Percentiles rank a stretch among this genome's conserved stretches.
Evolutionary conservation across 2,797 vertebrate species (phyloP).

Genomic region (Myotis pilosus): DNA sequence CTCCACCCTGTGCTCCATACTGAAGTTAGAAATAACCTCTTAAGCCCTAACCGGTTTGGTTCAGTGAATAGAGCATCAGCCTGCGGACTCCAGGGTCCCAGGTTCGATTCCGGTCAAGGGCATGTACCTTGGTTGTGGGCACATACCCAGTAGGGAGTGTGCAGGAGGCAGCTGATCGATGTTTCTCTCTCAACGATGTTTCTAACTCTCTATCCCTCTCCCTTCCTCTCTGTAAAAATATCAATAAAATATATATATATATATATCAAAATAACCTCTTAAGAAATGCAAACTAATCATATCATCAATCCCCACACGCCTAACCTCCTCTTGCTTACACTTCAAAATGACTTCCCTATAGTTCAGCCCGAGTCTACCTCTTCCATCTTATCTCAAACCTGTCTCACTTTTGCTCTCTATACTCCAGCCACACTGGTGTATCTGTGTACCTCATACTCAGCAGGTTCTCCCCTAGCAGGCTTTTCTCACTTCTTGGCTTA

Average conservation of each 20-base stretch:
- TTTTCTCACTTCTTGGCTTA: not conserved
- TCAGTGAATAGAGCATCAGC: no score
- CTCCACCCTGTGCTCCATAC: not conserved
- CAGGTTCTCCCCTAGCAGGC: not conserved
- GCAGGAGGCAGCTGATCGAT: no score
- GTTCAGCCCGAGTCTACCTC: not conserved
- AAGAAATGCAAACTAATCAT: conserved; percentile 7
- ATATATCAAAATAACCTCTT: not conserved
- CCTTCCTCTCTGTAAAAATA: no score
- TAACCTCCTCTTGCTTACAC: not conserved
- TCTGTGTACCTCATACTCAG: not conserved
- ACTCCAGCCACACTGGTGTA: not conserved
- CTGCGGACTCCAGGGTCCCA: no score
- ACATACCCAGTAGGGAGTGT: no score
- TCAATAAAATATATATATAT: no score
- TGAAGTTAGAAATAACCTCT: conserved; percentile 33
- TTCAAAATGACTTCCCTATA: conserved; percentile 15
- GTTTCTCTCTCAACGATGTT: no score
- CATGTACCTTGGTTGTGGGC: no score
- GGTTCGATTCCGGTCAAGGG: no score
- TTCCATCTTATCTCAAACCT: conserved; percentile 19
- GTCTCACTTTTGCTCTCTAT: not conserved
- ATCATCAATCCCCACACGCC: not conserved
- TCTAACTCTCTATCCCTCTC: no score
- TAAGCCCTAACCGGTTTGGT: not conserved